Evolutionary conservation across 1,140 invertebrate species (phyloP).

Genomic region (Caenorhabditis tropicalis): DNA sequence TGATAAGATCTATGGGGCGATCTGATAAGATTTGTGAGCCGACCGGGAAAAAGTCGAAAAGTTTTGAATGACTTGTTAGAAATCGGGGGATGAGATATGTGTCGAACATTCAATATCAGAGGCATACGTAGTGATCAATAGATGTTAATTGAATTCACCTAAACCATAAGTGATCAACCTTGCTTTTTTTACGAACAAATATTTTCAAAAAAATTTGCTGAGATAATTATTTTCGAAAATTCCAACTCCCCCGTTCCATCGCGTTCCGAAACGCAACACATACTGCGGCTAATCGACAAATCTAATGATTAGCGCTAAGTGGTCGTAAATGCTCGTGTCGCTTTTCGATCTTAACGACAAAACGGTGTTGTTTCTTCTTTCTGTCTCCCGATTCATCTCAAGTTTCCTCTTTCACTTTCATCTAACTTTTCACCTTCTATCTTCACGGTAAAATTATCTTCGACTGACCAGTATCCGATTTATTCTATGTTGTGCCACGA

Average conservation of each 20-base stretch:
- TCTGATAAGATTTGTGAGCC: not conserved
- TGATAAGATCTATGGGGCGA: not conserved
- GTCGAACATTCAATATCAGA: no score
- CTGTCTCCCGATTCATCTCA: not conserved
- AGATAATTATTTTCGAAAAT: no score
- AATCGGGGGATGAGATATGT: no score
- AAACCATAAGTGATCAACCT: no score
- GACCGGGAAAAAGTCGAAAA: not conserved
- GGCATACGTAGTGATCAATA: no score
- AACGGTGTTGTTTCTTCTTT: not conserved
- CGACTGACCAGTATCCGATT: constrained; percentile 10
- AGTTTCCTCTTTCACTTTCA: not conserved
- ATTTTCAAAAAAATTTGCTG: no score
- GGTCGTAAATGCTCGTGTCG: constrained; percentile 36
- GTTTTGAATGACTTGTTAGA: not conserved
- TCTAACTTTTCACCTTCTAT: constrained; percentile 17
- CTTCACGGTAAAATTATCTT: constrained; percentile 22
- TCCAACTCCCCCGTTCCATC: no score
- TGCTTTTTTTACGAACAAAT: no score
- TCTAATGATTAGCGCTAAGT: constrained; percentile 25
- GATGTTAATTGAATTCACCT: no score
- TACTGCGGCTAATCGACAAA: constrained; percentile 29
- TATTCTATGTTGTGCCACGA: not conserved
- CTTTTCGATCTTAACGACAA: constrained; percentile 10
- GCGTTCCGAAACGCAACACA: not conserved